Base-by-base conservation (phyloP, 2,888 invertebrate genomes). In the Netelia fuscicornis region DNA sequence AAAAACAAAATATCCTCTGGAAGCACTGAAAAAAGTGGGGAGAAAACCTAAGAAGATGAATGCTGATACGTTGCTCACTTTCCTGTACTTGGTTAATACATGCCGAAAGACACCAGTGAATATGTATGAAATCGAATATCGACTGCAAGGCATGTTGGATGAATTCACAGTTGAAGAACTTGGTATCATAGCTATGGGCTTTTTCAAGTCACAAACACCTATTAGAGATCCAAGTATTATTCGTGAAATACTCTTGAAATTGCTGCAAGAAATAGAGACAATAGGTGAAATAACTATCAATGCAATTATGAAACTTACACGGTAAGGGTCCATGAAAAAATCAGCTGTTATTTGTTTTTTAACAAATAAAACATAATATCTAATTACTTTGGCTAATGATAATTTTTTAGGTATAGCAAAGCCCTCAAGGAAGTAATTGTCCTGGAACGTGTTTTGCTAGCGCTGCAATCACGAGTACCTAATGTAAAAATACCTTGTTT, bases 141-240 rank as follows among this genome's bases (percentile, higher is more conserved):
- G 94, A 60, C 89, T 97, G 77, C 92, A 94, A 44, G 91, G 94
- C 2, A 93, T 94, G 77, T 94, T 96, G n/a, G 89, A 95, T 8
- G 90, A 95, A 30, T 95, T 97, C 91, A 94, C 94, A 25, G 88
- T 96, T 6, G 95, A 96, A 87, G 97, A 98, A 91, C 92, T 97
- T 81, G 96, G 96, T 11, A 95, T 97, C 13, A 95, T 97, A 88
- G 95, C 96, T 3, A 96, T 97, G 95, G 97, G 96, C 0, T 97
- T 97, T 92, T 98, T 98, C 89, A 97, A 97, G 94, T 96, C 96
- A 17, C 95, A 96, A 93, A 96, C 96, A 1, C 95, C 94, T 17
- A 94, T 97, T 70, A 95, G 95, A 85, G 95, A 94, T 91, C 87
- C 91, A 2, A 90, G 92, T 0, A 89, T 97, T 60, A 75, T 96